Conservation (phyloP, 2,888 invertebrate genomes). For the Leptinotarsa peninsularis region DNA sequence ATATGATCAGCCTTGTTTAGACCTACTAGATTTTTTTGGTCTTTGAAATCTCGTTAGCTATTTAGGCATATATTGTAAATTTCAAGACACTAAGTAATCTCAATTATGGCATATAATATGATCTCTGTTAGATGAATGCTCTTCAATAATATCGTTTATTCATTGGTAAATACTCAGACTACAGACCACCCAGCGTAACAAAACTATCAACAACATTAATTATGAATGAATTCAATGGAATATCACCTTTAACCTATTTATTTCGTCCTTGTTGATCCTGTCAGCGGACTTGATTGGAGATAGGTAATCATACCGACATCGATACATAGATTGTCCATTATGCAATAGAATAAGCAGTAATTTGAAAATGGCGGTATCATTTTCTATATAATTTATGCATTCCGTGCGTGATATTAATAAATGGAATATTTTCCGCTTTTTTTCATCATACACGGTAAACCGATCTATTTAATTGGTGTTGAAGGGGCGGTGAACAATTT, state of each 20-base stretch:
- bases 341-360: constrained; percentile 22
- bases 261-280: constrained; percentile 18
- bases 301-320: constrained; percentile 15
- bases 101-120: too few relatives aligned
- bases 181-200: neutral
- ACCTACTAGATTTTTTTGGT: too few relatives aligned
- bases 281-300: constrained; percentile 16
- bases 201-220: neutral
- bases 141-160: neutral
- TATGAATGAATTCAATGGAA: constrained; percentile 1
- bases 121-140: neutral
- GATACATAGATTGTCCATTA: constrained; percentile 17
- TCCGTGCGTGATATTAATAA: constrained; percentile 26
- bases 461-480: constrained; percentile 22
- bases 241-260: constrained; percentile 13
- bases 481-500: constrained; percentile 17
- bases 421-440: constrained; percentile 18
- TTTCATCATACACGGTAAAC: constrained; percentile 6
- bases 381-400: constrained; percentile 17
- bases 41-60: too few relatives aligned
- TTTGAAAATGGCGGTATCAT: constrained; percentile 18
- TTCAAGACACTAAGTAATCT: too few relatives aligned
- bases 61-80: too few relatives aligned
- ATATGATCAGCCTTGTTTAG: too few relatives aligned
- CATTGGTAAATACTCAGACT: neutral